These are phyloP conservation scores for Carassius carassius DNA, from an alignment of 2,113 vertebrate genomes.

Conservation along the genomic window DNA sequence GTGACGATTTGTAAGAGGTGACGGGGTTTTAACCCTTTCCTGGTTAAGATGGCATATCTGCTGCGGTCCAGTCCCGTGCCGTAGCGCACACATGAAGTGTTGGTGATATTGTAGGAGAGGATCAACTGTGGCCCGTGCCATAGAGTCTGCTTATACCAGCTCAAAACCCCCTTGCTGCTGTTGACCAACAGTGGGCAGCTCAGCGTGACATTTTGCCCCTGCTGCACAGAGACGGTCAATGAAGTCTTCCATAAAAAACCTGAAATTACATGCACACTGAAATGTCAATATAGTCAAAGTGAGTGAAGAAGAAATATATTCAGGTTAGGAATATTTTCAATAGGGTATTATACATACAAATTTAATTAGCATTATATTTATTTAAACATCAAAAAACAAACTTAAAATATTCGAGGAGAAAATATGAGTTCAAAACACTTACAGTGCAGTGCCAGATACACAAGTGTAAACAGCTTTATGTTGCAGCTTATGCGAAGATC, in stretches of 20 bases:
- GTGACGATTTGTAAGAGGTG: constrained; percentile 49
- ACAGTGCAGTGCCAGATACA: constrained; percentile 32
- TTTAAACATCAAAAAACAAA: too few species aligned
- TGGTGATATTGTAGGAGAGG: constrained; percentile 52
- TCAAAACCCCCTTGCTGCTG: constrained; percentile 28
- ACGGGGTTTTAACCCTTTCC: background rate
- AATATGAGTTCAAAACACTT: constrained; percentile 17
- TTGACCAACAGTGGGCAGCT: constrained; percentile 49
- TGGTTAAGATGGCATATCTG: constrained; percentile 43
- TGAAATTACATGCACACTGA: constrained; percentile 32
- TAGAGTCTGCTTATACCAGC: constrained; percentile 58
- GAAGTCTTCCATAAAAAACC: constrained; percentile 41
- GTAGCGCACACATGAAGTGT: constrained; percentile 45
- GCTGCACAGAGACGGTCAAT: constrained; percentile 41
- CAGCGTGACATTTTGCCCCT: constrained; percentile 50
- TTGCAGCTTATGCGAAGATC: constrained; percentile 11
- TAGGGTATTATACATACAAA: too few species aligned
- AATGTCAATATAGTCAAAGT: background rate
- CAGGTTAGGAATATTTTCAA: background rate
- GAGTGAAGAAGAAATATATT: background rate
- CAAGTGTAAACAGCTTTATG: background rate
- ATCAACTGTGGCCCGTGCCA: constrained; percentile 47
- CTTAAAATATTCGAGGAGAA: too few species aligned
- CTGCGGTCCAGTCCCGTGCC: constrained; percentile 31
- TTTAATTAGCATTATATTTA: too few species aligned